phyloP scores from a whole-genome alignment of 2,797 vertebrate species.

The Eupleurogrammus muticus region DNA sequence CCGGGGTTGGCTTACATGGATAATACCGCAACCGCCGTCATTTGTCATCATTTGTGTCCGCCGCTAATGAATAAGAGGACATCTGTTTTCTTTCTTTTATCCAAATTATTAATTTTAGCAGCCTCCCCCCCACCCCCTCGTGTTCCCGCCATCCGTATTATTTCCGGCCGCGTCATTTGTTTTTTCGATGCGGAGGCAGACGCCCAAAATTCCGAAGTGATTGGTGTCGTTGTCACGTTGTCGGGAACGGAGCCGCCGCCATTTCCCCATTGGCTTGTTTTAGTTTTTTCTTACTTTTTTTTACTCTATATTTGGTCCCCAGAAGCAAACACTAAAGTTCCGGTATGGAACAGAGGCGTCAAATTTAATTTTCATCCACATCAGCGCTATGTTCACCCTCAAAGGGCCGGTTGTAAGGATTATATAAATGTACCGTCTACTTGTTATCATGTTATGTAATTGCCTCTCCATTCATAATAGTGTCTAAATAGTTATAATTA shows the following conservation, averaged over 20 bases:
- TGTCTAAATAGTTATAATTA: too few species aligned
- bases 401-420: too few species aligned
- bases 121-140: too few species aligned
- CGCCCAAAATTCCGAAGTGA: neutral
- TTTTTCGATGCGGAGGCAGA: neutral
- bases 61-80: slow-evolving; percentile 51
- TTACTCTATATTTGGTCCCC: neutral
- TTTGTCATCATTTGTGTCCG: slow-evolving; percentile 65
- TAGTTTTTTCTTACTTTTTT: neutral
- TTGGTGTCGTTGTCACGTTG: slow-evolving; percentile 4
- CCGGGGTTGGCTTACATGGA: slow-evolving; percentile 62
- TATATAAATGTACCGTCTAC: too few species aligned
- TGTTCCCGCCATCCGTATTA: neutral
- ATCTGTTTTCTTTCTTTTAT: slow-evolving; percentile 55
- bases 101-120: slow-evolving; percentile 43
- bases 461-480: too few species aligned
- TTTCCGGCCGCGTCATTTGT: neutral
- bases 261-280: neutral
- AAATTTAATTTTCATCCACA: too few species aligned
- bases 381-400: too few species aligned
- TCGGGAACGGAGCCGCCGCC: neutral
- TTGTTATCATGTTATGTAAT: too few species aligned
- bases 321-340: neutral
- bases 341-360: neutral
- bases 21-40: slow-evolving; percentile 49